A percentile compares a stretch with the other conserved stretches of the same genome.
Evolutionary conservation across 2,113 vertebrate genomes (phyloP).

Genomic region (Cynocephalus volans): DNA sequence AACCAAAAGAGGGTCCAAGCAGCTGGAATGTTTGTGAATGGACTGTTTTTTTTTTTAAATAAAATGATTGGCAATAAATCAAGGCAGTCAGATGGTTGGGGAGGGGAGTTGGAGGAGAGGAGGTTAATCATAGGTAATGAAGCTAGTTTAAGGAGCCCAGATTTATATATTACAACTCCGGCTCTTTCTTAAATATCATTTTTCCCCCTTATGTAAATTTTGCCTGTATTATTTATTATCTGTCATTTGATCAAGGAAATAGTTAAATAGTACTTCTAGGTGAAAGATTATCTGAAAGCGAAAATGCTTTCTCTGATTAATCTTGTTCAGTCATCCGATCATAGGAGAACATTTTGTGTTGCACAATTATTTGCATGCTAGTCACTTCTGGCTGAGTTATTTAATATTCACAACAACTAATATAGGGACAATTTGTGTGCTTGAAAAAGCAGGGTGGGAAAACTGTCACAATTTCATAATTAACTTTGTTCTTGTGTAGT

Average conservation of each 20-base stretch:
- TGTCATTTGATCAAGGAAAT: constrained; percentile 69
- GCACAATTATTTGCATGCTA: constrained; percentile 53
- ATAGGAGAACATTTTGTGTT: constrained; percentile 76
- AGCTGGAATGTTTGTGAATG: not conserved
- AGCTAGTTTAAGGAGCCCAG: not conserved
- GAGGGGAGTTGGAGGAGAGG: not conserved
- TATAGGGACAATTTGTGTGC: constrained; percentile 73
- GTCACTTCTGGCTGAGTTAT: constrained; percentile 62
- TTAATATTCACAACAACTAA: constrained; percentile 72
- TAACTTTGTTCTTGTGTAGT: constrained; percentile 38
- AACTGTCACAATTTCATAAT: constrained; percentile 55
- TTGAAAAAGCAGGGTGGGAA: constrained; percentile 61
- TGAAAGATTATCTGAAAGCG: constrained; percentile 67
- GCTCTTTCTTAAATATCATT: not conserved
- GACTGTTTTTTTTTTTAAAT: not conserved
- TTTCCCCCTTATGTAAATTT: not conserved
- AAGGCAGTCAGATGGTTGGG: not conserved
- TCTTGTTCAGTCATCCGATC: constrained; percentile 71
- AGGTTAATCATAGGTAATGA: not conserved
- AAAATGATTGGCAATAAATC: not conserved
- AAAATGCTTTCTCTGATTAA: constrained; percentile 75
- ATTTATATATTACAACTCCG: not conserved
- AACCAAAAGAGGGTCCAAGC: not conserved
- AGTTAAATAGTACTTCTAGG: constrained; percentile 62
- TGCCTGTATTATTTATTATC: constrained; percentile 22